phyloP scores from a whole-genome alignment of 2,888 invertebrate genomes.

The Dicyrtomina minuta region DNA sequence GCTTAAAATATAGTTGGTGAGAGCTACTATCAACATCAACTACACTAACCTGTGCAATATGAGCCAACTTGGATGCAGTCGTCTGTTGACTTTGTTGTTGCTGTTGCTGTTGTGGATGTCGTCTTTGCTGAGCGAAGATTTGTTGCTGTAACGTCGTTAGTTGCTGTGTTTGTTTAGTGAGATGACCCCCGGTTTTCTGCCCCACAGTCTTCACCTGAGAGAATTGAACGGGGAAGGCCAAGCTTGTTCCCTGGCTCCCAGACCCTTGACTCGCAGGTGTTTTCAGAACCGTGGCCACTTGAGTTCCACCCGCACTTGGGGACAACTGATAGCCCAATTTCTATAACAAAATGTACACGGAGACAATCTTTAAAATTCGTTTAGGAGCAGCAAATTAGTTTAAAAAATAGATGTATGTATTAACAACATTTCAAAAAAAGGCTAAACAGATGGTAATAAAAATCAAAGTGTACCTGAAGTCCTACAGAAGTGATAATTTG shows the following conservation, averaged over 20 bases:
- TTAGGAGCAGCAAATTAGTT: slow-evolving; percentile 13
- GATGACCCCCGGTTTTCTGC: slow-evolving; percentile 19
- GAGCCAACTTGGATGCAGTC: slow-evolving; percentile 36
- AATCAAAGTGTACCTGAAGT: too few relatives aligned
- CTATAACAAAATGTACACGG: background rate
- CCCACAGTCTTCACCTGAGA: slow-evolving; percentile 38
- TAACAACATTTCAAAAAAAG: too few relatives aligned
- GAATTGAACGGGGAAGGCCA: slow-evolving; percentile 41
- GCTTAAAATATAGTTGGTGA: too few relatives aligned
- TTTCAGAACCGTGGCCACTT: slow-evolving; percentile 43
- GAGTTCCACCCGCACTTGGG: slow-evolving; percentile 22
- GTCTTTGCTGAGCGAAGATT: slow-evolving; percentile 28
- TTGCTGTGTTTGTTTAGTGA: slow-evolving; percentile 32
- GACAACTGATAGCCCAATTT: slow-evolving; percentile 18
- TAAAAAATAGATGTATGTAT: too few relatives aligned
- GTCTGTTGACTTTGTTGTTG: slow-evolving; percentile 17
- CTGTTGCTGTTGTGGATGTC: slow-evolving; percentile 34
- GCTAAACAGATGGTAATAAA: too few relatives aligned
- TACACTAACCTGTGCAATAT: slow-evolving; percentile 34
- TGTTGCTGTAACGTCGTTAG: slow-evolving; percentile 31
- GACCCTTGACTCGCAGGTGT: slow-evolving; percentile 32
- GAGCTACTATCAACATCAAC: background rate
- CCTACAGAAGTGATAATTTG: slow-evolving; percentile 32
- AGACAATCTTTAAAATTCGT: too few relatives aligned
- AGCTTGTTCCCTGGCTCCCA: slow-evolving; percentile 6